phyloP scores from a whole-genome alignment of 2,113 vertebrate species.

The Engraulis encrasicolus region DNA sequence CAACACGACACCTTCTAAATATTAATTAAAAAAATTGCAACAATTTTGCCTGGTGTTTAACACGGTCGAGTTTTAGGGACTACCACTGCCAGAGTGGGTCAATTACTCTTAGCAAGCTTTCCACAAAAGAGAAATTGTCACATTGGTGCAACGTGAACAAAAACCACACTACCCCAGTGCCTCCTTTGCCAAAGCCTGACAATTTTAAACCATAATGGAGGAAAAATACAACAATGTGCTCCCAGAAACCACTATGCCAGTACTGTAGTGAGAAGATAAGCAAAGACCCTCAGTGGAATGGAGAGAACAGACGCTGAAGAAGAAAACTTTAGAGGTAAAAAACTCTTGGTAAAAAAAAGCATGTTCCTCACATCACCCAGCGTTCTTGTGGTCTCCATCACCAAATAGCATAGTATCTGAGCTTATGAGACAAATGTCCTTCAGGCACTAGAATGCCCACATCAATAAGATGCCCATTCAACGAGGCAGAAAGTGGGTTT shows the following conservation, averaged over 20 bases:
- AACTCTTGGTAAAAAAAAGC: no score
- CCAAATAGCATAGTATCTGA: background rate
- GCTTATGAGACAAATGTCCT: background rate
- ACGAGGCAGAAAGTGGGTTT: background rate
- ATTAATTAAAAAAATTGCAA: background rate
- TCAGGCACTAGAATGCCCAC: background rate
- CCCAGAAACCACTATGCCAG: background rate
- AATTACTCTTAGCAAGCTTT: background rate
- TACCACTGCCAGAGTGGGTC: background rate
- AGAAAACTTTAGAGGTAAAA: background rate
- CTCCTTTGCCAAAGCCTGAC: background rate
- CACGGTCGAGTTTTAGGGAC: background rate
- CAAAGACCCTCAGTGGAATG: no score
- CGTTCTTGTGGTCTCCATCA: background rate
- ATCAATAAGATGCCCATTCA: background rate
- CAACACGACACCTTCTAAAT: background rate
- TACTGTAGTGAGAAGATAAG: background rate
- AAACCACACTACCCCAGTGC: background rate
- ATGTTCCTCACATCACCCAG: background rate
- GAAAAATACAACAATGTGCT: background rate
- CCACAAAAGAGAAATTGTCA: background rate
- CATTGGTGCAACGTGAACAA: background rate
- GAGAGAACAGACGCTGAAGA: background rate
- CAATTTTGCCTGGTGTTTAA: background rate
- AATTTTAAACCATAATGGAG: no score